Evolutionary conservation across 2,113 vertebrate genomes (phyloP).

Genomic region (Pimephales promelas): DNA sequence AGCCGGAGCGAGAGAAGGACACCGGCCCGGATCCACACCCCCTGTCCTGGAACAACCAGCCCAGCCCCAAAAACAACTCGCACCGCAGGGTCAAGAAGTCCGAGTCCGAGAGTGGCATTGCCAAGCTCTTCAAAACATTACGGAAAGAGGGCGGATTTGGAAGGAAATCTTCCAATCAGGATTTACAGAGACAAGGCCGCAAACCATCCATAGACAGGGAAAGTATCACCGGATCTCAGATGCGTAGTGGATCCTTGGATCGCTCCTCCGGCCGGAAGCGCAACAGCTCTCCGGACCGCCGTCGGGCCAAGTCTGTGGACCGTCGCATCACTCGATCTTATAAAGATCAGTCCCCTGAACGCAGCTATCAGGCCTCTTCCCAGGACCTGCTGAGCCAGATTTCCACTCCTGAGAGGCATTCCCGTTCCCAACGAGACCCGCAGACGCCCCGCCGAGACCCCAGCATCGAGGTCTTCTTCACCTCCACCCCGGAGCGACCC

Average conservation of each 20-base stretch:
- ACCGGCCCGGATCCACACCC: constrained; percentile 77
- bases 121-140: constrained; percentile 79
- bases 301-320: constrained; percentile 79
- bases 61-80: constrained; percentile 74
- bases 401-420: constrained; percentile 69
- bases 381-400: constrained; percentile 59
- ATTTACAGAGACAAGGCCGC: constrained; percentile 79
- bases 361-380: constrained; percentile 62
- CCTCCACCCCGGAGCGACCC: constrained; percentile 65
- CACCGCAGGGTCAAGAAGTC: constrained; percentile 78
- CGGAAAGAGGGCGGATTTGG: constrained; percentile 76
- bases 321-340: constrained; percentile 69
- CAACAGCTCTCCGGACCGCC: constrained; percentile 84
- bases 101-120: constrained; percentile 79
- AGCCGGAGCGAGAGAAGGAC: constrained; percentile 69
- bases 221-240: constrained; percentile 65
- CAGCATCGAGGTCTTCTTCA: constrained; percentile 55
- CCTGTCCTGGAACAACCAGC: constrained; percentile 87
- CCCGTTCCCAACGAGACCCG: constrained; percentile 65
- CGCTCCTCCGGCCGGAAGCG: constrained; percentile 79
- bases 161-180: constrained; percentile 72
- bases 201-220: constrained; percentile 80
- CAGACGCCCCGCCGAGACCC: constrained; percentile 60
- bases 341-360: constrained; percentile 79
- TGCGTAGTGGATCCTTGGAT: constrained; percentile 85